phyloP scores from a whole-genome alignment of 2,888 invertebrate species.

The Agapostemon virescens region DNA sequence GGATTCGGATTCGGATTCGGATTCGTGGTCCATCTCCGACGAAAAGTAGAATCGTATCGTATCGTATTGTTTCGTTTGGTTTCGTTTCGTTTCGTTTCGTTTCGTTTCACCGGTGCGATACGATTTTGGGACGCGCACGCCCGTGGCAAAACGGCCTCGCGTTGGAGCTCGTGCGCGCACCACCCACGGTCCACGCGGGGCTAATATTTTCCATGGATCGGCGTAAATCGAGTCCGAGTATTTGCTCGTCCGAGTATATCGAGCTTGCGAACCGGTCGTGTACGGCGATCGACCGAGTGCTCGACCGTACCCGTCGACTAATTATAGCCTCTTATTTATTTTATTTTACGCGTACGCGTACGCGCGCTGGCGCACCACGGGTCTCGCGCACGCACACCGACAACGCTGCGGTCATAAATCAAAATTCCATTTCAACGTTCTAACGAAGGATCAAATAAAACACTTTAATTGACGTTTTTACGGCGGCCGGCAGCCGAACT shows the following conservation, averaged over 20 bases:
- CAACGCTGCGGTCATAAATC: conserved; percentile 76
- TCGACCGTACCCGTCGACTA: conserved; percentile 71
- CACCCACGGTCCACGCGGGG: neutral
- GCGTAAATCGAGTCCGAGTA: conserved; percentile 41
- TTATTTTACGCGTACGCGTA: conserved; percentile 75
- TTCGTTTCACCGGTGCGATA: neutral
- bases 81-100: neutral
- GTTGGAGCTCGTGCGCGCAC: neutral
- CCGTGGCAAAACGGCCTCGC: neutral
- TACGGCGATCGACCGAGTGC: conserved; percentile 60
- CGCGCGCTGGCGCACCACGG: conserved; percentile 59
- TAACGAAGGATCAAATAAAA: conserved; percentile 81
- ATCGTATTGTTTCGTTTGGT: neutral
- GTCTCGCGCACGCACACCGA: conserved; percentile 60
- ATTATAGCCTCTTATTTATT: conserved; percentile 80
- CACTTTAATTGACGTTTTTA: conserved; percentile 81
- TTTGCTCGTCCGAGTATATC: conserved; percentile 55
- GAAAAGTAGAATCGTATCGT: neutral
- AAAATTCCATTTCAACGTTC: conserved; percentile 81
- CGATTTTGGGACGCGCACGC: neutral
- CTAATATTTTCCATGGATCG: conserved; percentile 43
- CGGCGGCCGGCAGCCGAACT: conserved; percentile 80
- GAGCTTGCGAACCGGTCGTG: conserved; percentile 62
- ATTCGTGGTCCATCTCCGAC: neutral
- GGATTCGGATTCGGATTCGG: neutral